Percentiles rank a stretch among this genome's conserved stretches.
Conservation (phyloP, 2,797 vertebrate genomes). For the Agapornis canus region DNA sequence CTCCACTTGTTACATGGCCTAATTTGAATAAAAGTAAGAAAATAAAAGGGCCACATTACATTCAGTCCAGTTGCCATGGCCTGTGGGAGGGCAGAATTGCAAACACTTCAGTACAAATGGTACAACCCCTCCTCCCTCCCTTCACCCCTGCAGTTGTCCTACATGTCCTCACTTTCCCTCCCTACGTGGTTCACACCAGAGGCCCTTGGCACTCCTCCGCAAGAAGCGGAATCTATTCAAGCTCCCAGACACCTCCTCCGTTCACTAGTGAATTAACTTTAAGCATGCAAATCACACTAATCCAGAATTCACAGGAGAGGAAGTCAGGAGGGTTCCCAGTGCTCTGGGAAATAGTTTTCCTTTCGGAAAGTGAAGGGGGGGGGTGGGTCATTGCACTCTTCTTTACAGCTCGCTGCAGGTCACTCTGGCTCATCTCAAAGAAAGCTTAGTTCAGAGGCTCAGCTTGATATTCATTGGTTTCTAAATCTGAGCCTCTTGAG, state of each 20-base stretch:
- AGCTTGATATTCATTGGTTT: slow-evolving; percentile 40
- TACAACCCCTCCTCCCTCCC: slow-evolving; percentile 39
- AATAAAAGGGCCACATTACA: slow-evolving; percentile 57
- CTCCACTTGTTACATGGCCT: slow-evolving; percentile 37
- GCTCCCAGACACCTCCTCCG: slow-evolving; percentile 50
- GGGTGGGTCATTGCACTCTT: neutral
- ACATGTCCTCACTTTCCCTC: slow-evolving; percentile 60
- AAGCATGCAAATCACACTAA: slow-evolving; percentile 64
- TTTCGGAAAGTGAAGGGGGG: neutral
- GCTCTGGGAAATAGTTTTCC: slow-evolving; percentile 53
- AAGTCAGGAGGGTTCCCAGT: slow-evolving; percentile 52
- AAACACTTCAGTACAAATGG: slow-evolving; percentile 51
- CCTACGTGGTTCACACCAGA: neutral
- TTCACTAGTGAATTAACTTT: slow-evolving; percentile 49
- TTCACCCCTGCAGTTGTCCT: slow-evolving; percentile 49
- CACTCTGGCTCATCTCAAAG: slow-evolving; percentile 58
- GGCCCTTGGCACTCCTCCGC: slow-evolving; percentile 17
- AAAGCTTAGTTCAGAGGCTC: slow-evolving; percentile 52
- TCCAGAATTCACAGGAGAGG: slow-evolving; percentile 57
- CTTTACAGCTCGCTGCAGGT: slow-evolving; percentile 30
- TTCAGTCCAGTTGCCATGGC: slow-evolving; percentile 53
- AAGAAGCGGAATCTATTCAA: slow-evolving; percentile 51
- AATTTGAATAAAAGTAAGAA: slow-evolving; percentile 48
- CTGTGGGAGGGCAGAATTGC: slow-evolving; percentile 45
- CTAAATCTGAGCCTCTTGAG: slow-evolving; percentile 45